Evolutionary conservation across 2,113 vertebrate species (phyloP).

Genomic region (Phrynocephalus versicolor): DNA sequence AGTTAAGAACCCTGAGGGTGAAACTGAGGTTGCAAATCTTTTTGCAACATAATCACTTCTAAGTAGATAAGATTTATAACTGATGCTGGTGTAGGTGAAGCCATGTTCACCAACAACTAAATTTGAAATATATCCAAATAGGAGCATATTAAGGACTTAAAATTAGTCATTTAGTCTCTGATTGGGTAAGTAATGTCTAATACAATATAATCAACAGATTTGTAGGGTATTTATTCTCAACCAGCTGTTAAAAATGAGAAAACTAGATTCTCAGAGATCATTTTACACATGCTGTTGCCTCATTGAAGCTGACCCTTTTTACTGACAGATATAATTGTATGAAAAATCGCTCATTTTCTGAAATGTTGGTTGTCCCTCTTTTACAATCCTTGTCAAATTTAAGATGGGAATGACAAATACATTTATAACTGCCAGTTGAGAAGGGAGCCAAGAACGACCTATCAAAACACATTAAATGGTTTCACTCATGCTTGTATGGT

Average conservation of each 20-base stretch:
- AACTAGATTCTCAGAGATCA: not conserved
- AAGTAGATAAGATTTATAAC: constrained; percentile 2
- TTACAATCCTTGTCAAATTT: constrained; percentile 2
- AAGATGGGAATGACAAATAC: not conserved
- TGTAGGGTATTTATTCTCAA: not conserved
- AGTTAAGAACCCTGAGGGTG: constrained; percentile 11
- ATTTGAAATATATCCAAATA: constrained; percentile 25
- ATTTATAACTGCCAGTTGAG: constrained; percentile 4
- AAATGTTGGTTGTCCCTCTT: not conserved
- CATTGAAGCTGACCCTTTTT: not conserved
- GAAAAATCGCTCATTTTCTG: constrained; percentile 16
- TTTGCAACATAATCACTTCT: not conserved
- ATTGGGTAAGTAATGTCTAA: not conserved
- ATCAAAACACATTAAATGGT: not conserved
- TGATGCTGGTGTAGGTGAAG: not conserved
- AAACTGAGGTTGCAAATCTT: constrained; percentile 17
- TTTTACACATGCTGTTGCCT: not conserved
- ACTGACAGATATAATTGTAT: not conserved
- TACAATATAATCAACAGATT: not conserved
- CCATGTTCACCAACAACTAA: not conserved
- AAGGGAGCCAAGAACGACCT: constrained; percentile 9
- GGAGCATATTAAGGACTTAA: constrained; percentile 2
- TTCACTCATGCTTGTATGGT: constrained; percentile 9
- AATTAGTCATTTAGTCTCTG: not conserved
- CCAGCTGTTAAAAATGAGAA: not conserved